These are phyloP conservation scores for Oconnorella tubifera DNA, from an alignment of 2,888 invertebrate genomes.

Conservation along the genomic window DNA sequence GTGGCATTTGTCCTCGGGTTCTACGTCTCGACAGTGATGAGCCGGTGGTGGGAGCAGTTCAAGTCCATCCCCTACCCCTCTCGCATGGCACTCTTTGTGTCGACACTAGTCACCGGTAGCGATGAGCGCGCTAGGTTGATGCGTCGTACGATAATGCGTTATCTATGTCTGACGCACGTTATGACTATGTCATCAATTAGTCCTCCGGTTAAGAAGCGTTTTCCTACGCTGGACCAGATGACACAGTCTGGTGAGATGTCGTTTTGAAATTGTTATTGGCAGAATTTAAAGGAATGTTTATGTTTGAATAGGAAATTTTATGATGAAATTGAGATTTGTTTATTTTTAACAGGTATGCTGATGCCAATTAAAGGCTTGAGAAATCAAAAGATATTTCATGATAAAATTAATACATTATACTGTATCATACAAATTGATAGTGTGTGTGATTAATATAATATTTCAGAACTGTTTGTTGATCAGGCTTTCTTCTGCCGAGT, in stretches of 20 bases:
- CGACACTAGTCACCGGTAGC: conserved; percentile 62
- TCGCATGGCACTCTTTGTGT: conserved; percentile 63
- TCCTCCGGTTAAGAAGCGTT: conserved; percentile 64
- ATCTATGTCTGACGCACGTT: conserved; percentile 59
- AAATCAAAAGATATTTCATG: too few relatives aligned
- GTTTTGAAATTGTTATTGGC: not conserved
- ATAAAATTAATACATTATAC: too few relatives aligned
- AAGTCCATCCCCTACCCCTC: conserved; percentile 71
- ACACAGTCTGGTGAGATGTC: conserved; percentile 54
- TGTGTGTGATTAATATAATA: not conserved
- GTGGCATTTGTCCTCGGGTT: conserved; percentile 89
- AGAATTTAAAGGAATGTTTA: not conserved
- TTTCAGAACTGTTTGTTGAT: not conserved
- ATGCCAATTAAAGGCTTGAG: too few relatives aligned
- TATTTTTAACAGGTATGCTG: too few relatives aligned
- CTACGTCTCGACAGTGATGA: conserved; percentile 88
- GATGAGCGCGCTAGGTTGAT: conserved; percentile 64
- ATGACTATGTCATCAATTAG: conserved; percentile 65
- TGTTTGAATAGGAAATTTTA: too few relatives aligned
- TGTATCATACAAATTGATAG: too few relatives aligned
- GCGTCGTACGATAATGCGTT: conserved; percentile 64
- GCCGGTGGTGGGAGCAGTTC: conserved; percentile 87
- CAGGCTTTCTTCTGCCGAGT: conserved; percentile 64
- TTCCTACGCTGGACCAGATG: conserved; percentile 58
- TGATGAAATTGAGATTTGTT: too few relatives aligned